Conservation (phyloP, 2,113 vertebrate genomes). For the Danionella cerebrum region DNA sequence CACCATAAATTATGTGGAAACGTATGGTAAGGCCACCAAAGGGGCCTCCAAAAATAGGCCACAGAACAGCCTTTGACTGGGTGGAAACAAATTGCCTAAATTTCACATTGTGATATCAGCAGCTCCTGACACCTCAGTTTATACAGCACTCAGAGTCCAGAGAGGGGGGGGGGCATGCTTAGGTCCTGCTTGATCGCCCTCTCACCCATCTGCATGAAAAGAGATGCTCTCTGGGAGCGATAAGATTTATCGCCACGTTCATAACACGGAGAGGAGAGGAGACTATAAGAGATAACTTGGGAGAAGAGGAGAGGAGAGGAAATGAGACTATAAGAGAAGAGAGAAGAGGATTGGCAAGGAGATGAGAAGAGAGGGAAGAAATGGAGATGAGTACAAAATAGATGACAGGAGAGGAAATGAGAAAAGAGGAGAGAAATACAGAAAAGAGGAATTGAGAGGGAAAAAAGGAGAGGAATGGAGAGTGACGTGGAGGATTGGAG, state of each 20-base stretch:
- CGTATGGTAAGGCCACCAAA: constrained; percentile 67
- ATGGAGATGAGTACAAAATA: too few relatives aligned
- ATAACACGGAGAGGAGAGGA: constrained; percentile 4
- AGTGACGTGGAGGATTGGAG: too few relatives aligned
- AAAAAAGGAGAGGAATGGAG: too few relatives aligned
- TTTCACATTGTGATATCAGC: constrained; percentile 68
- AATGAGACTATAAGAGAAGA: too few relatives aligned
- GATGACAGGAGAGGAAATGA: too few relatives aligned
- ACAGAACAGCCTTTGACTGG: constrained; percentile 63
- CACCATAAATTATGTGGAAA: constrained; percentile 80
- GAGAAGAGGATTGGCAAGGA: too few relatives aligned
- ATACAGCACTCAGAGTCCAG: constrained; percentile 54
- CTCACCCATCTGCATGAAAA: constrained; percentile 35
- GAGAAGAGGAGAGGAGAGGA: too few relatives aligned
- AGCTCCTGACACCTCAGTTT: constrained; percentile 74
- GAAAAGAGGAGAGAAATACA: too few relatives aligned
- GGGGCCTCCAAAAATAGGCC: constrained; percentile 80
- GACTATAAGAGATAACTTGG: too few relatives aligned
- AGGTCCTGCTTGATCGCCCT: constrained; percentile 22
- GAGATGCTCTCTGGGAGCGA: constrained; percentile 10
- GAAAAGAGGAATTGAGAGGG: too few relatives aligned
- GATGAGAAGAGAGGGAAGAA: too few relatives aligned
- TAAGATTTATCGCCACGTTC: constrained; percentile 37
- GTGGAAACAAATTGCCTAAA: constrained; percentile 80
- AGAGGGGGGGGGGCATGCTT: constrained; percentile 13